Conservation (phyloP, 2,888 invertebrate species). For the Synergus laeviventris region DNA sequence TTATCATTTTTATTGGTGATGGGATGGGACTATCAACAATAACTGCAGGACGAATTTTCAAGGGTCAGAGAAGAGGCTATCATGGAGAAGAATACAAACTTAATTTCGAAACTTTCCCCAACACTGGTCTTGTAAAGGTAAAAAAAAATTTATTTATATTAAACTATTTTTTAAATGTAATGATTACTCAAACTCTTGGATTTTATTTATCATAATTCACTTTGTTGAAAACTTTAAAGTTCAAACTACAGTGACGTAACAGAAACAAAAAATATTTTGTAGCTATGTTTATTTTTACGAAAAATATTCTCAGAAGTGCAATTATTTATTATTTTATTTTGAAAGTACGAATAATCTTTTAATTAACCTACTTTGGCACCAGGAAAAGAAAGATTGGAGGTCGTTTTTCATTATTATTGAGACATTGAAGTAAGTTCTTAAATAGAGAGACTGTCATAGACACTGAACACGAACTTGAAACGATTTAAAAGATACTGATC, state of each 20-base stretch:
- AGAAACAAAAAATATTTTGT: neutral
- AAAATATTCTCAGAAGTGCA: too few relatives aligned
- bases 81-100: constrained; percentile 80
- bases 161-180: neutral
- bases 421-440: constrained; percentile 16
- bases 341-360: neutral
- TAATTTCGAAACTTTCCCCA: constrained; percentile 80
- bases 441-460: neutral
- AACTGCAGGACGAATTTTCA: constrained; percentile 81
- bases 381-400: constrained; percentile 2
- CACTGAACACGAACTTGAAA: constrained; percentile 2
- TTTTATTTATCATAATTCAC: neutral
- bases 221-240: neutral
- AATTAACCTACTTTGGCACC: constrained; percentile 1
- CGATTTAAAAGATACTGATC: neutral
- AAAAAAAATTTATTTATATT: neutral
- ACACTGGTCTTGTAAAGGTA: constrained; percentile 81
- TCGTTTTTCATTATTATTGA: constrained; percentile 12
- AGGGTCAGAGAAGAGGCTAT: constrained; percentile 77
- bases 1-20: constrained; percentile 83
- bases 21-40: constrained; percentile 83
- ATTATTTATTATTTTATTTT: neutral
- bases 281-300: neutral
- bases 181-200: neutral
- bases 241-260: neutral